Base-by-base conservation (phyloP, 2,113 vertebrate genomes). In the Burhinus oedicnemus region DNA sequence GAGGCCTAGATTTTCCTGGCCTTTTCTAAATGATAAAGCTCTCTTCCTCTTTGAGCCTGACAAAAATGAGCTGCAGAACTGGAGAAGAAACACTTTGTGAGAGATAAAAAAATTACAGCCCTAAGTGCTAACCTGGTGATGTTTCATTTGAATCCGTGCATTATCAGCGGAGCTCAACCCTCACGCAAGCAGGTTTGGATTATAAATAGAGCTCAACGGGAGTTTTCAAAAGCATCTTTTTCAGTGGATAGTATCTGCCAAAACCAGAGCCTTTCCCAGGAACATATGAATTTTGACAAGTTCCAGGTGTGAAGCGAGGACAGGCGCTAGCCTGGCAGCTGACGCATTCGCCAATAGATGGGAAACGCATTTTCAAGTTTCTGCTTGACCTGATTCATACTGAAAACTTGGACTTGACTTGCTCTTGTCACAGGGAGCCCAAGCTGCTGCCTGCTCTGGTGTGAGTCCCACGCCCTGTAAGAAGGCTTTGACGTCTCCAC, bases 231-330 rank as follows among this genome's bases (percentile, higher is more conserved):
- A 92, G 70, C 74, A 72, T 76, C 44, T 60, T 40, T 86, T 62
- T 52, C 78, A 52, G 74, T 8, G 52, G 29, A 83, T 44, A 71
- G 70, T 18, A 70, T 34, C 78, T 87, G 87, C 78, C 95, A 92
- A 96, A 94, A 66, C 1, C 95, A 93, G 74, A 91, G 38, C 38
- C 52, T 89, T 85, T 87, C n/a, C 90, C 70, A 75, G 84, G 90
- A 76, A 45, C 57, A 21, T 32, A 5, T 15, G 51, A 88, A 69
- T 30, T 84, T 77, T 89, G 81, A 91, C 78, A 85, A 34, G 81
- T 38, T 83, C 87, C 87, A 91, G 92, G 94, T 93, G 92, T 85
- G 92, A 71, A 54, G 52, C 1, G 15, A 60, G 78, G 85, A 10
- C 70, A 66, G 69, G 69, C 42, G 1, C 30, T 74, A 27, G 47